Percentiles rank a stretch among this genome's conserved stretches.
phyloP scores from a whole-genome alignment of 1,140 invertebrate species.

The Cephus cinctus region DNA sequence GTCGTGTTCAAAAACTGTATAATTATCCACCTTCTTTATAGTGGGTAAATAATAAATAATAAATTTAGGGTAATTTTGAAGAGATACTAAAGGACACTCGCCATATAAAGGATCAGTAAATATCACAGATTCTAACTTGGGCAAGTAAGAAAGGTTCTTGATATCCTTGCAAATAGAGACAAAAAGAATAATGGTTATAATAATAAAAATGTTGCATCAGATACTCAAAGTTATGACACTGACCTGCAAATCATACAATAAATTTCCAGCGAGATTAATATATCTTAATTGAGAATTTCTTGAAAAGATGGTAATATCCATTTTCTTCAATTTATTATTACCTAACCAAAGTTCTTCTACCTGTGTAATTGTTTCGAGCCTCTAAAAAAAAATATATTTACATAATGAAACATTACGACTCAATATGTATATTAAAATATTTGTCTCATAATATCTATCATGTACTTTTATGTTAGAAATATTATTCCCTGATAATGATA shows the following conservation, averaged over 20 bases:
- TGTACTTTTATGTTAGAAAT: constrained; percentile 17
- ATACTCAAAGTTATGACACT: no score
- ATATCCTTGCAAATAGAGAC: constrained; percentile 15
- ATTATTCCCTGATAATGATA: constrained; percentile 23
- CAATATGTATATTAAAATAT: neutral
- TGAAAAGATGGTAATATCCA: constrained; percentile 13
- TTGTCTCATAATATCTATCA: neutral
- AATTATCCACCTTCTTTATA: constrained; percentile 21
- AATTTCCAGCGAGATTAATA: constrained; percentile 25
- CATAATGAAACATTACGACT: neutral
- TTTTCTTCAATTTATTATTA: constrained; percentile 20
- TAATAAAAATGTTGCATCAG: neutral
- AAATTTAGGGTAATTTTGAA: constrained; percentile 22
- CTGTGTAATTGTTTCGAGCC: constrained; percentile 1
- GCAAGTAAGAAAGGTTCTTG: constrained; percentile 8
- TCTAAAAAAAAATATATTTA: constrained; percentile 3
- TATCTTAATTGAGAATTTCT: constrained; percentile 8
- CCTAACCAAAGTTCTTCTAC: constrained; percentile 22
- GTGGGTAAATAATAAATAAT: constrained; percentile 15
- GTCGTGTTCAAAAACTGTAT: constrained; percentile 14
- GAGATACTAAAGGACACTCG: constrained; percentile 21
- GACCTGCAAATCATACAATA: constrained; percentile 14
- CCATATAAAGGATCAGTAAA: constrained; percentile 26
- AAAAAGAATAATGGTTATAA: neutral
- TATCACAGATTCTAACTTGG: constrained; percentile 18